Evolutionary conservation across 2,113 vertebrate species (phyloP).

Genomic region (Cairina moschata): DNA sequence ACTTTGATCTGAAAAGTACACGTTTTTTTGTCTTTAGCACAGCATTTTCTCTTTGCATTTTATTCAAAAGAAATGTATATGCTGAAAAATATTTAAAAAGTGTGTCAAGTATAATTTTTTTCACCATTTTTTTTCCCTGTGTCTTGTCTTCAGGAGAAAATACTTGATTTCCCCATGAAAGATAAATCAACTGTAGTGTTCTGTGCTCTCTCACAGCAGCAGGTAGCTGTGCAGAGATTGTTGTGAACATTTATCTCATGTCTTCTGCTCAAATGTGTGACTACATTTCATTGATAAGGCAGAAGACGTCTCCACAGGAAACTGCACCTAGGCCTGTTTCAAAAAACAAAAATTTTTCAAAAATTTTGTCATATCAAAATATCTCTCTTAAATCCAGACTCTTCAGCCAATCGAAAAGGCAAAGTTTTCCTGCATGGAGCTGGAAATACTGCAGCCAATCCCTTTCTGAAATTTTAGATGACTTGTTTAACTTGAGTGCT

Average conservation of each 20-base stretch:
- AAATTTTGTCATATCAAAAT: too few relatives aligned
- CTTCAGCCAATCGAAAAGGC: neutral
- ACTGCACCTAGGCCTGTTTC: neutral
- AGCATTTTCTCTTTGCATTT: neutral
- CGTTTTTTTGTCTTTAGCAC: neutral
- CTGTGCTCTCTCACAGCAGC: neutral
- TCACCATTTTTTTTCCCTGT: neutral
- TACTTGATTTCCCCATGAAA: neutral
- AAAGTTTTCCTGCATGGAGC: neutral
- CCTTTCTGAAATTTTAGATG: neutral
- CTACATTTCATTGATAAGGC: neutral
- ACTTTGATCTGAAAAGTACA: neutral
- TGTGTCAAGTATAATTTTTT: accelerated
- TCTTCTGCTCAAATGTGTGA: neutral
- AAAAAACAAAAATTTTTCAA: neutral
- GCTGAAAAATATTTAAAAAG: neutral
- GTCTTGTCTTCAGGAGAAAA: neutral
- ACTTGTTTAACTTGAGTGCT: neutral
- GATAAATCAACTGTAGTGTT: neutral
- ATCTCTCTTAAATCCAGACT: too few relatives aligned
- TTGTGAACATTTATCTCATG: neutral
- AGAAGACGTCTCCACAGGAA: neutral
- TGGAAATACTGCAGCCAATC: neutral
- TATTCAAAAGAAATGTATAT: neutral
- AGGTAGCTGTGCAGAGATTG: neutral